A percentile compares a stretch with the other conserved stretches of the same genome.
Conservation (phyloP, 2,888 invertebrate species). For the Hirtodrosophila alboralis region DNA sequence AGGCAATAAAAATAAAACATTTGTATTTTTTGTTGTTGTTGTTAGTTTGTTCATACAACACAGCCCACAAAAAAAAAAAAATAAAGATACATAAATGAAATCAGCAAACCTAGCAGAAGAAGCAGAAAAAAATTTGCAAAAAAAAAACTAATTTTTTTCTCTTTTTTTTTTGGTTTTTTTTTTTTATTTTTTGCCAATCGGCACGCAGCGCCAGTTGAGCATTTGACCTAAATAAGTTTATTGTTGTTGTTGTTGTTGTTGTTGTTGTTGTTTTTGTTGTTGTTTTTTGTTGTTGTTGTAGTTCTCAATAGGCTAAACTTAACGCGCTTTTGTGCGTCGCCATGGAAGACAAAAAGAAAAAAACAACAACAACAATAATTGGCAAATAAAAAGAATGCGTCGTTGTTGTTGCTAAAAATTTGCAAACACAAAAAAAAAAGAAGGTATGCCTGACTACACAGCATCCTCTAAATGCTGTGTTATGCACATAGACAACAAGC, state of each 20-base stretch:
- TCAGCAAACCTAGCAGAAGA: slow-evolving; percentile 42
- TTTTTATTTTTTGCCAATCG: slow-evolving; percentile 68
- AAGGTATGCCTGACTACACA: too few species aligned
- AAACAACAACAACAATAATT: slow-evolving; percentile 26
- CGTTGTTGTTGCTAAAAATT: slow-evolving; percentile 38
- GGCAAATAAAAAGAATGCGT: slow-evolving; percentile 35
- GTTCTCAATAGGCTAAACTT: slow-evolving; percentile 68
- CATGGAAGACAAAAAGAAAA: slow-evolving; percentile 37
- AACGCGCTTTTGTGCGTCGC: slow-evolving; percentile 72
- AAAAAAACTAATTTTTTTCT: slow-evolving; percentile 37
- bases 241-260: slow-evolving; percentile 16
- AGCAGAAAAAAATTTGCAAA: slow-evolving; percentile 39
- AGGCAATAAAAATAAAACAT: slow-evolving; percentile 59
- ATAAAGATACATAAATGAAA: slow-evolving; percentile 67
- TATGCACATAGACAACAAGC: too few species aligned
- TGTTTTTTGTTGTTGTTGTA: slow-evolving; percentile 27
- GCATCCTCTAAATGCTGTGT: too few species aligned
- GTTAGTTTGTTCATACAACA: too few species aligned
- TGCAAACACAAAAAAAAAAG: too few species aligned
- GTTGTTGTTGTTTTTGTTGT: slow-evolving; percentile 28
- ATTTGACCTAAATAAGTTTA: slow-evolving; percentile 68
- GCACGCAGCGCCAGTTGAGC: slow-evolving; percentile 70
- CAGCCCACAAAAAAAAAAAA: slow-evolving; percentile 28
- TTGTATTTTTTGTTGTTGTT: slow-evolving; percentile 22
- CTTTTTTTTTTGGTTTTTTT: slow-evolving; percentile 16